Base-by-base conservation (phyloP, 2,113 vertebrate species). In the Uropsilus gracilis region DNA sequence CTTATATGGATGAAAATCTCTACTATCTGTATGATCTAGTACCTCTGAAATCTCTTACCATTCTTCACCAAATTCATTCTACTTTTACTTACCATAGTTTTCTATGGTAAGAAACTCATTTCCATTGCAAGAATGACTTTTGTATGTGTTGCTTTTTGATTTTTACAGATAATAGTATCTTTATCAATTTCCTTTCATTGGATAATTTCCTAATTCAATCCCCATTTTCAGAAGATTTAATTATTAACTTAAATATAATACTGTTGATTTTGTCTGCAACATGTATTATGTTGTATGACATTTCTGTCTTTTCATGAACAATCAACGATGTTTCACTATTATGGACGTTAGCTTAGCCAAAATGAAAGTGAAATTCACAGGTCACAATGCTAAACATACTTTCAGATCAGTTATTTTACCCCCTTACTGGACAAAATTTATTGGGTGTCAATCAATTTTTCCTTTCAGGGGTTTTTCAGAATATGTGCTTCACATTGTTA, bases 381-480 rank as follows among this genome's bases (percentile, higher is more conserved):
- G 82, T 66, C 20, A 72, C n/a, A 64, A 5, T 53, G 48, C 7
- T 59, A 61, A 44, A 64, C n/a, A 37, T 39, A n/a, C 32, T 73
- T 28, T 12, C 44, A 85, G 55, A 28, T 1, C 0, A 28, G 12
- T 73, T 90, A 53, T n/a, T 91, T 22, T 89, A 7, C n/a, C 66
- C n/a, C 50, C 24, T 83, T 55, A 32, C 50, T 76, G 46, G 50
- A 30, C 50, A 75, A 87, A 46, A 59, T 32, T 37, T 10, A 39
- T 3, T 57, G 34, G 72, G 53, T 84, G 14, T 44, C 76, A 77
- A 39, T 77, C 64, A 76, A 20, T 46, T 68, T 88, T 46, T 76
- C 85, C 46, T 88, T 80, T 72, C 26, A 34, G 44, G 28, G 26
- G 64, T 37, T 91, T 90, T 93, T 87, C 37, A 73, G 63, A 77